Conservation (phyloP, 2,888 invertebrate genomes). For the Xiphydria camelus region DNA sequence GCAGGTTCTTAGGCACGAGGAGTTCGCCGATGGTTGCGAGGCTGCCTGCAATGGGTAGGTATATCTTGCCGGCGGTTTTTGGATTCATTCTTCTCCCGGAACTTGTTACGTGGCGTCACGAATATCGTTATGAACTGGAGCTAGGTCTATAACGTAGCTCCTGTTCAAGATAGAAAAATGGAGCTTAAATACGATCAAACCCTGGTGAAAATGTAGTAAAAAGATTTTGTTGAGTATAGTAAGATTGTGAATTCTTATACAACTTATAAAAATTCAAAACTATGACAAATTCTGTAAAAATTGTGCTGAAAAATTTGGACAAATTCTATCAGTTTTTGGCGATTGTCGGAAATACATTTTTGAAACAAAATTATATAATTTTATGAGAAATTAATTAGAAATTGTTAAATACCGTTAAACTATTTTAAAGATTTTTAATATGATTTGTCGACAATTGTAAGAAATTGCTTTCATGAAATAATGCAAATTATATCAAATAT, state of each 20-base stretch:
- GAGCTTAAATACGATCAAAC: too few species aligned
- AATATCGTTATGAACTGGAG: neutral
- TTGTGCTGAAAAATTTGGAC: neutral
- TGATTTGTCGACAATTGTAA: neutral
- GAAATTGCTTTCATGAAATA: neutral
- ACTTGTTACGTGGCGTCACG: too few species aligned
- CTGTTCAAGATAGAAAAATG: too few species aligned
- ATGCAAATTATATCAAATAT: too few species aligned
- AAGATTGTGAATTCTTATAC: neutral
- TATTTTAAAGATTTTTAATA: neutral
- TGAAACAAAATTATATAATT: too few species aligned
- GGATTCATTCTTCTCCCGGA: too few species aligned
- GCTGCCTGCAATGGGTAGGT: constrained; percentile 95
- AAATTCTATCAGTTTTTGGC: neutral
- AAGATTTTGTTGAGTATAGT: too few species aligned
- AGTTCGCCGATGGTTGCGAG: constrained; percentile 95
- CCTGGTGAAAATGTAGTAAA: too few species aligned
- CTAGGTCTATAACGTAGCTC: too few species aligned
- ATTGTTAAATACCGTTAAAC: too few species aligned
- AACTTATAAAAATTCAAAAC: neutral
- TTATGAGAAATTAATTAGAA: too few species aligned
- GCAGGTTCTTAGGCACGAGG: constrained; percentile 92
- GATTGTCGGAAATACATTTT: neutral
- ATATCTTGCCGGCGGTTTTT: too few species aligned
- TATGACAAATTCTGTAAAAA: neutral